These are phyloP conservation scores for Eospalax fontanierii DNA, from an alignment of 2,797 vertebrate genomes.

Conservation along the genomic window DNA sequence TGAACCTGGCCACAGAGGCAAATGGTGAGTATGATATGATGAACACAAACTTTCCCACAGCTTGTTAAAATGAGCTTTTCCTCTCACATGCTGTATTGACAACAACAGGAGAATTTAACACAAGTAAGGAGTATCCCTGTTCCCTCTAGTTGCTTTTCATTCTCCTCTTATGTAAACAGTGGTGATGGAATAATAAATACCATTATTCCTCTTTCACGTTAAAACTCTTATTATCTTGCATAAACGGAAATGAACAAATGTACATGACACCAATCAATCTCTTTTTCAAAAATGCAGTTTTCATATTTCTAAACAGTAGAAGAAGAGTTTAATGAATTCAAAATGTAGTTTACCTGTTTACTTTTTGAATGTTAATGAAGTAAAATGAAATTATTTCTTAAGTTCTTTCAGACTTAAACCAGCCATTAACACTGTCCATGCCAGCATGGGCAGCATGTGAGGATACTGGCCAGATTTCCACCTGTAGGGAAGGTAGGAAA, in stretches of 20 bases:
- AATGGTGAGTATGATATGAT: conserved; percentile 79
- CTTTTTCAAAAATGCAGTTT: conserved; percentile 84
- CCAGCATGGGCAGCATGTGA: neutral
- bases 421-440: conserved; percentile 79
- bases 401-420: conserved; percentile 70
- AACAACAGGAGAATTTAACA: conserved; percentile 83
- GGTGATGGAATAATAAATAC: conserved; percentile 89
- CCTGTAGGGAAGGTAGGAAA: neutral
- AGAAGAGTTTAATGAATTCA: conserved; percentile 89
- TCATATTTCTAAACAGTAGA: conserved; percentile 87
- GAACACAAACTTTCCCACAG: conserved; percentile 78
- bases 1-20: conserved; percentile 84
- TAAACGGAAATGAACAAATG: conserved; percentile 89
- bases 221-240: conserved; percentile 90
- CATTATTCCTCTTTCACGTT: conserved; percentile 90
- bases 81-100: conserved; percentile 78
- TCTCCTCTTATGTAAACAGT: conserved; percentile 89
- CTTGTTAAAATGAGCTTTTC: conserved; percentile 79
- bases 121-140: conserved; percentile 84
- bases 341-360: conserved; percentile 89
- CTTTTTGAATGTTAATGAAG: conserved; percentile 87
- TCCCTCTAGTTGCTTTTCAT: conserved; percentile 83
- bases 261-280: conserved; percentile 90
- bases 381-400: conserved; percentile 87
- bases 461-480: neutral